These are phyloP conservation scores for Hypothenemus hampei DNA, from an alignment of 1,140 invertebrate species.

Conservation along the genomic window DNA sequence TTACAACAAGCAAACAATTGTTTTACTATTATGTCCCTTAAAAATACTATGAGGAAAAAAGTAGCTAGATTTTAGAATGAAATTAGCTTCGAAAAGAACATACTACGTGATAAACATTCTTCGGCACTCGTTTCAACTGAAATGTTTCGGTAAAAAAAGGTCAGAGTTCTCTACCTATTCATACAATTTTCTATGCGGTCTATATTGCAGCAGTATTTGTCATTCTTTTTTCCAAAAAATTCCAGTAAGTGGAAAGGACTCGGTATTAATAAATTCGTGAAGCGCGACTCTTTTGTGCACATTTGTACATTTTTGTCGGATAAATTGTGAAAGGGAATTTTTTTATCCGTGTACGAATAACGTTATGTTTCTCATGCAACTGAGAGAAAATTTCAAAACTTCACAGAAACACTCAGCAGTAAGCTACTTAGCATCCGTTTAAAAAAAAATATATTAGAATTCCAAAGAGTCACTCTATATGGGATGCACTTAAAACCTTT, in stretches of 20 bases:
- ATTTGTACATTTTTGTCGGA: background rate
- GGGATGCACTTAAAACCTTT: background rate
- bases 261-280: slow-evolving; percentile 2
- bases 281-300: slow-evolving; percentile 1
- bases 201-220: background rate
- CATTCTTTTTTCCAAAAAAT: background rate
- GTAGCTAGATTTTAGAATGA: background rate
- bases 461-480: too few relatives aligned
- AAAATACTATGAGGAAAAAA: background rate
- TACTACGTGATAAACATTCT: background rate
- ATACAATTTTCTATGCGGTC: background rate
- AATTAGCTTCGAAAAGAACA: background rate
- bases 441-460: too few relatives aligned
- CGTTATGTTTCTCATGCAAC: too few relatives aligned
- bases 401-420: too few relatives aligned
- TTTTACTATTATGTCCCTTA: background rate
- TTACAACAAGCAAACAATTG: background rate
- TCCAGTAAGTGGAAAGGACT: background rate
- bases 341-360: too few relatives aligned
- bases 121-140: background rate
- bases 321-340: slow-evolving; percentile 1
- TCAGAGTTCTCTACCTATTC: background rate
- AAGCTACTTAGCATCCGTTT: too few relatives aligned
- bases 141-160: slow-evolving; percentile 3
- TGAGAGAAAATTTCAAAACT: too few relatives aligned